These are phyloP conservation scores for Operophtera brumata DNA, from an alignment of 2,888 invertebrate species.

Conservation along the genomic window DNA sequence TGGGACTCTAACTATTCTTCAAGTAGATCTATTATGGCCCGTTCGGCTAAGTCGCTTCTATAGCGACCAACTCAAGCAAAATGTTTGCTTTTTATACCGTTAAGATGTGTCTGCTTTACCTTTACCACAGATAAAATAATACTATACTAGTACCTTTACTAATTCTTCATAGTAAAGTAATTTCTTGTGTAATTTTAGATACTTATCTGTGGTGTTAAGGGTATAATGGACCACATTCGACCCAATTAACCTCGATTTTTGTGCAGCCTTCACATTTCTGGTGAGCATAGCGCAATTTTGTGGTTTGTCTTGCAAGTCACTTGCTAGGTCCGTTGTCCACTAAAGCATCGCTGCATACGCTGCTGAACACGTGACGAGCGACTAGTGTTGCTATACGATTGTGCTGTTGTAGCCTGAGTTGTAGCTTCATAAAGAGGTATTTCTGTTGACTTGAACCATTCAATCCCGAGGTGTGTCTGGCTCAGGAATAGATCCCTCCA, in stretches of 20 bases:
- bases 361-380: not conserved
- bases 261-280: not conserved
- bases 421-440: too few species aligned
- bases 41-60: too few species aligned
- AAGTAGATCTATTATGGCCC: too few species aligned
- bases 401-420: not conserved
- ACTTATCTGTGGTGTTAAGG: not conserved
- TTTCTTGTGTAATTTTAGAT: not conserved
- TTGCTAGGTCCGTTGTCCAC: not conserved
- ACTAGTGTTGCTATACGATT: not conserved
- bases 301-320: not conserved
- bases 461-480: too few species aligned
- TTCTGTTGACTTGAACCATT: too few species aligned
- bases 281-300: not conserved
- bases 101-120: not conserved
- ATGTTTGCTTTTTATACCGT: not conserved
- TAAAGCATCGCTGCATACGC: not conserved
- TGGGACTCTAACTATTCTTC: too few species aligned
- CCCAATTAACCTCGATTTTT: not conserved
- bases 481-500: too few species aligned
- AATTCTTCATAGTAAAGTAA: not conserved
- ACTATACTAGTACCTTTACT: too few species aligned
- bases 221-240: not conserved
- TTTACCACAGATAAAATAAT: too few species aligned
- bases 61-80: too few species aligned